A percentile compares a stretch with the other conserved stretches of the same genome.
phyloP scores from a whole-genome alignment of 2,113 vertebrate species.

The Polyodon spathula region DNA sequence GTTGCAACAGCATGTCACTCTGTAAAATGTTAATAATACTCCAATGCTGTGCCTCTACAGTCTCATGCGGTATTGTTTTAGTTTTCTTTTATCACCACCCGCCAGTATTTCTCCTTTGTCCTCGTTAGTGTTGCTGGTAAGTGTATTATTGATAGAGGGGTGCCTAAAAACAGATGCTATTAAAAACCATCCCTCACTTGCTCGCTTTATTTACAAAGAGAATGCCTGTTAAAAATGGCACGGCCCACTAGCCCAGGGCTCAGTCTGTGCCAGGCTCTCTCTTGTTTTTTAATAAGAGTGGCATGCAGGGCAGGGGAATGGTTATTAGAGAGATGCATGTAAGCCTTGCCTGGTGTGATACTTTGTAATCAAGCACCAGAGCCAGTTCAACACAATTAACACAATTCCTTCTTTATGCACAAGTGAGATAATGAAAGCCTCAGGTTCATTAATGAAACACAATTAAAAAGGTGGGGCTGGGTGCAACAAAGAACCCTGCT shows the following conservation, averaged over 20 bases:
- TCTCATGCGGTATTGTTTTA: too few relatives aligned
- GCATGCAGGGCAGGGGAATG: conserved; percentile 48
- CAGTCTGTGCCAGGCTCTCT: conserved; percentile 35
- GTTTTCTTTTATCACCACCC: too few relatives aligned
- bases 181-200: conserved; percentile 19
- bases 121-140: too few relatives aligned
- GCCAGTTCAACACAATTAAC: conserved; percentile 33
- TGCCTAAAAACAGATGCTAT: too few relatives aligned
- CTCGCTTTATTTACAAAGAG: conserved; percentile 38
- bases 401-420: conserved; percentile 31
- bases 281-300: conserved; percentile 61
- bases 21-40: too few relatives aligned
- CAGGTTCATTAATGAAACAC: conserved; percentile 65
- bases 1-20: too few relatives aligned
- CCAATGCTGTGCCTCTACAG: too few relatives aligned
- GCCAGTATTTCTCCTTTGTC: too few relatives aligned
- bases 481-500: conserved; percentile 27
- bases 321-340: conserved; percentile 48
- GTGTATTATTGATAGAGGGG: too few relatives aligned
- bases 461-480: conserved; percentile 48
- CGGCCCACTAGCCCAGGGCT: conserved; percentile 41
- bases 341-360: conserved; percentile 35
- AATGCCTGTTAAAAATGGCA: conserved; percentile 39
- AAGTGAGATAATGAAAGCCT: conserved; percentile 59
- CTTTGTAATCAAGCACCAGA: conserved; percentile 17